Conservation (phyloP, 2,888 invertebrate species). For the Apamea crenata region DNA sequence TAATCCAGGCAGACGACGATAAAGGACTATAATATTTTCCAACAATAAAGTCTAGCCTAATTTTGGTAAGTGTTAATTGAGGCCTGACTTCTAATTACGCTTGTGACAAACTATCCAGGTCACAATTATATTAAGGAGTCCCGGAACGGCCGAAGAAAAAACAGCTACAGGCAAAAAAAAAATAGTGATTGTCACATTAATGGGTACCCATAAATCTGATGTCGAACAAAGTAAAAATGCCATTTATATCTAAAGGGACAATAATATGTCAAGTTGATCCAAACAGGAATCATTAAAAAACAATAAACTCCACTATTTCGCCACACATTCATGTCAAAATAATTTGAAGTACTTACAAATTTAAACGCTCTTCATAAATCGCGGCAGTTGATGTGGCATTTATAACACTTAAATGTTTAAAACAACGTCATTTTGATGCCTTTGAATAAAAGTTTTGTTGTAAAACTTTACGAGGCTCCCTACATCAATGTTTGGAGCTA, state of each 20-base stretch:
- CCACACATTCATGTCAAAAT: conserved; percentile 29
- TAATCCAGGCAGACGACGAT: not conserved
- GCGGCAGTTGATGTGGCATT: conserved; percentile 45
- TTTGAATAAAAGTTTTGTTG: conserved; percentile 49
- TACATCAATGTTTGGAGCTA: conserved; percentile 33
- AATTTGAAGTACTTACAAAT: conserved; percentile 43
- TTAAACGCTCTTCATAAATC: conserved; percentile 52
- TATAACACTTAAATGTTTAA: conserved; percentile 42
- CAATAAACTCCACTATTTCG: conserved; percentile 49
- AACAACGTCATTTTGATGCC: conserved; percentile 19
- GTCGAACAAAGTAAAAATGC: conserved; percentile 28
- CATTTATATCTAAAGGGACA: conserved; percentile 28
- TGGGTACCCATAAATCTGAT: conserved; percentile 45
- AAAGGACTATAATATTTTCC: not conserved
- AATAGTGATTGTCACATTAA: not conserved
- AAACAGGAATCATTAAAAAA: conserved; percentile 59
- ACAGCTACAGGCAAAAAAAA: conserved; percentile 3
- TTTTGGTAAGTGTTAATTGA: not conserved
- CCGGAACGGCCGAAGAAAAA: not conserved
- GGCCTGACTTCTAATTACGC: not conserved
- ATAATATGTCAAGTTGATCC: conserved; percentile 20
- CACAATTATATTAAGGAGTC: not conserved
- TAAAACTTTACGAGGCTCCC: conserved; percentile 30
- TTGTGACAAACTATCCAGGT: not conserved
- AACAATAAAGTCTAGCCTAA: not conserved